Evolutionary conservation across 2,888 invertebrate species (phyloP).

Genomic region (Unio delphinus): DNA sequence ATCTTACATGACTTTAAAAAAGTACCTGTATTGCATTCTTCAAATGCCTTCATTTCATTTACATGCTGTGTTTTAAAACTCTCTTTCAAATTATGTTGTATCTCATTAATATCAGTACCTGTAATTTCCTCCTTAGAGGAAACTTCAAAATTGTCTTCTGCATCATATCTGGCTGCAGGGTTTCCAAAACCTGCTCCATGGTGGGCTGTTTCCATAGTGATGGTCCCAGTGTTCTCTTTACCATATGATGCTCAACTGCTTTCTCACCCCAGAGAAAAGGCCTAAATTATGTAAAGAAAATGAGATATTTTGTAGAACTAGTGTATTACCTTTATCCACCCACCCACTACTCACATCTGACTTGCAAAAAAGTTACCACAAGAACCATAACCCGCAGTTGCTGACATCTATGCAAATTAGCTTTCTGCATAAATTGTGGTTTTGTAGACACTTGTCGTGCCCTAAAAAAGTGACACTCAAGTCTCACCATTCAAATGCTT

Average conservation of each 20-base stretch:
- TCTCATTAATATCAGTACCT: conserved; percentile 51
- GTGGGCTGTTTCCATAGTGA: conserved; percentile 82
- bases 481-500: no score
- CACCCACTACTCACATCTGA: not conserved
- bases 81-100: no score
- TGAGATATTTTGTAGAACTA: conserved; percentile 1
- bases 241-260: conserved; percentile 81
- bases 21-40: no score
- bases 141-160: conserved; percentile 81
- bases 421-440: not conserved
- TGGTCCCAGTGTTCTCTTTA: conserved; percentile 73
- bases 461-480: no score
- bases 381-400: no score
- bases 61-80: no score
- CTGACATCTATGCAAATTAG: conserved; percentile 2
- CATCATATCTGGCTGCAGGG: conserved; percentile 79
- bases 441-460: no score
- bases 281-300: conserved; percentile 73
- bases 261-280: conserved; percentile 89
- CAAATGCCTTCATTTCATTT: no score
- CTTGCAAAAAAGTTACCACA: not conserved
- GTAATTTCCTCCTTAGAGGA: conserved; percentile 78
- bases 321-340: conserved; percentile 1
- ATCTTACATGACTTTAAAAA: no score
- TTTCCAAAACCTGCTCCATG: conserved; percentile 81